Base-by-base conservation (phyloP, 2,113 vertebrate genomes). In the Nerophis ophidion region DNA sequence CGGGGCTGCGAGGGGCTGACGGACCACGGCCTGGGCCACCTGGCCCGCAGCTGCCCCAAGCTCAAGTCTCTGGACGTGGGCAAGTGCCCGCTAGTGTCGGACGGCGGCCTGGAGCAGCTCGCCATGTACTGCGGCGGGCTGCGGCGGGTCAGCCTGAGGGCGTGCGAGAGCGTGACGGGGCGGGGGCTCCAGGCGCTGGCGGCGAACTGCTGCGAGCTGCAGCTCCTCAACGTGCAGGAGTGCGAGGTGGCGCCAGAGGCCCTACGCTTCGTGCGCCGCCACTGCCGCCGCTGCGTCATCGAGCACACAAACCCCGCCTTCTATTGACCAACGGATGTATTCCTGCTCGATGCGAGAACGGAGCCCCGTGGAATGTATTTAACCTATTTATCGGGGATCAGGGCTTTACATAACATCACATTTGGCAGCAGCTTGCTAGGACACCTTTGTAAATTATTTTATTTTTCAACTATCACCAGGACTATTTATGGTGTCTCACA, bases 231-330 rank as follows among this genome's bases (percentile, higher is more conserved):
- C 0, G 94, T 99, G 65, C 96, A 99, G 91, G 96, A 98, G 88
- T 98, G 96, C 5, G 95, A 96, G 14, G 92, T 98, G 56, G 92
- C 96, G 0, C 93, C 95, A 8, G 96, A 98, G 82, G 94, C 92
- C 1, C 87, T 99, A 77, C 87, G 92, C 5, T 96, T 98, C 5
- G 93, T 99, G 35, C 88, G 96, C 54, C 93, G 94, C 47, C 95
- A 99, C 65, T 98, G 94, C 86, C 91, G 92, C 63, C 93, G 93
- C 71, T 99, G 96, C 35, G 92, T 96, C 77, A 99, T 99, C 65
- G 96, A 99, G 82, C 96, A 99, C 91, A 98, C 94, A 57, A 98
- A 97, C 86, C 95, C 96, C 1, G 96, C 92, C 65, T 98, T 98
- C 89, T 98, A 95, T 91, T 98, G 2, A 13, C 40, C 14, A 44